Evolutionary conservation across 2,113 vertebrate species (phyloP), one percentile per base, ranked within the genome.

Genomic region (Tachysurus fulvidraco): DNA sequence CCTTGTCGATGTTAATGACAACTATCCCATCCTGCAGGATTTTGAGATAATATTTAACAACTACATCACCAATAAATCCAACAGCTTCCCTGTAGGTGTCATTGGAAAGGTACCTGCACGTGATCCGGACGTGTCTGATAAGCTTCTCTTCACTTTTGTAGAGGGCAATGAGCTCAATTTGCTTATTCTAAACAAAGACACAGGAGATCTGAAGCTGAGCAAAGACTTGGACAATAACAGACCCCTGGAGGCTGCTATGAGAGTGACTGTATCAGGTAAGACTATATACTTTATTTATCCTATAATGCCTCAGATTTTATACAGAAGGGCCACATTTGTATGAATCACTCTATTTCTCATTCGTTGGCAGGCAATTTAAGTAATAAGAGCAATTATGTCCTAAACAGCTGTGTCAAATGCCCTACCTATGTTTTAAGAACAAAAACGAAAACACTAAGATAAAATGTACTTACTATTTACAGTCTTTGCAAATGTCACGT

Each of bases 1-100:
- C 30, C 93, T 97, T 0, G 80, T 96, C 88, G 97, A 97, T 89
- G 94, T 96, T 89, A 97, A 97, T 0, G 97, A 97, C 92, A 97
- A 97, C 73, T 90, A 95, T 0, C 97, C 97, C 0, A 91, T 95
- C 83, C 91, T 97, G 74, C 95, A 94, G 0, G 96, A 97, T 89
- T 97, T 97, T 91, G 96, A 97, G 94, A 96, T 97, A 85, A 95
- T 97, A 83, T 97, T 97, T 93, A 97, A 97, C 92, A 96, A 97
- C 93, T 97, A 97, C 0, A 94, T 97, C 88, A 97, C 95, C 85
- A 96, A 97, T 88, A 96, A 96, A 84, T 96, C 97, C 84, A 96
- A 94, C 90, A 97, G 96, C 88, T 97, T 97, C 90, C 97, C 97
- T 23, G 91, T 92, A 0, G 96, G 96, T 0, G 95, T 97, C n/a